Evolutionary conservation across 2,113 vertebrate genomes (phyloP).

Genomic region (Pavo muticus): DNA sequence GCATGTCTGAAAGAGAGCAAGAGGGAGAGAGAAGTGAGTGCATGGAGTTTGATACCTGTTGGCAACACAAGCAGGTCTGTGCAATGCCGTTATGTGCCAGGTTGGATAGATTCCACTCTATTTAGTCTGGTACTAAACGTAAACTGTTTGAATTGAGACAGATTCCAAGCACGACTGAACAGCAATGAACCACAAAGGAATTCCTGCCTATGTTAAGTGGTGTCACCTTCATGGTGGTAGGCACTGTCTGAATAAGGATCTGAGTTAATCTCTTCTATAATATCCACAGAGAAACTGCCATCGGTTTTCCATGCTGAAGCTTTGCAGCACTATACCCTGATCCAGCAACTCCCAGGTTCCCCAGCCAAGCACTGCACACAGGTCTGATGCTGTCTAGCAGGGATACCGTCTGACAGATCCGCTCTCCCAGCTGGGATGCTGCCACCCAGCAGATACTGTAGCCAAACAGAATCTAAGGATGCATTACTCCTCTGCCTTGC

Average conservation of each 20-base stretch:
- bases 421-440: constrained; percentile 21
- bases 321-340: background rate
- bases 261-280: constrained; percentile 25
- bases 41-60: constrained; percentile 76
- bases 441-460: background rate
- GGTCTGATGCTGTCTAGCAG: constrained; percentile 15
- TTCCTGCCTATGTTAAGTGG: constrained; percentile 40
- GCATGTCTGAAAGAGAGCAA: background rate
- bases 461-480: background rate
- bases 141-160: constrained; percentile 35
- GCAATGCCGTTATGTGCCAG: background rate
- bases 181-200: constrained; percentile 19
- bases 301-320: background rate
- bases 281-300: background rate
- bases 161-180: constrained; percentile 14
- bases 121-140: constrained; percentile 7
- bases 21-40: background rate
- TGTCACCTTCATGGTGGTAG: constrained; percentile 66
- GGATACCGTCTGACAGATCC: constrained; percentile 33
- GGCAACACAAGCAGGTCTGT: constrained; percentile 22
- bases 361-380: background rate
- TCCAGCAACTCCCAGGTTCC: background rate
- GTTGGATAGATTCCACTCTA: constrained; percentile 45
- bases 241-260: constrained; percentile 28
- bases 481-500: background rate